Percentiles rank a stretch among this genome's conserved stretches.
Conservation (phyloP, 2,113 vertebrate genomes). For the Okapia johnstoni region DNA sequence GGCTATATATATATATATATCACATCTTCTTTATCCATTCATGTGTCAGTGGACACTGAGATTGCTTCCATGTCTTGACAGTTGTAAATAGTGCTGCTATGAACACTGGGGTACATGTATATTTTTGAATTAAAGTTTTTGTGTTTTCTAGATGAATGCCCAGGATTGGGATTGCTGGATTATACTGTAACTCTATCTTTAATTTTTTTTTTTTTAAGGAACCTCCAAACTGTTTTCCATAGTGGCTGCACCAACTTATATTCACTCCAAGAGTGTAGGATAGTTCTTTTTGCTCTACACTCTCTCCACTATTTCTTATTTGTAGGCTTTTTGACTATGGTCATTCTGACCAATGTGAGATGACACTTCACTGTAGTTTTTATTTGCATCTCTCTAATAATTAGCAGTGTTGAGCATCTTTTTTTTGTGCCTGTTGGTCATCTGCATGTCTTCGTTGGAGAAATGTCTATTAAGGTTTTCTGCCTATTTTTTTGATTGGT, state of each 20-base stretch:
- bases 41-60: neutral
- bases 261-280: neutral
- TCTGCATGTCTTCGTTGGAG: neutral
- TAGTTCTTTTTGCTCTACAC: neutral
- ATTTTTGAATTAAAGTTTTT: neutral
- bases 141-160: neutral
- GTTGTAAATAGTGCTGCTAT: neutral
- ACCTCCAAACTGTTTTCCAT: neutral
- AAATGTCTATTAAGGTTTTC: neutral
- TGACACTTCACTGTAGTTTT: neutral
- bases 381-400: neutral
- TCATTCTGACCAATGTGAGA: neutral
- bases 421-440: neutral
- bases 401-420: neutral
- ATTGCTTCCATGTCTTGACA: neutral
- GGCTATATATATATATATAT: too few species aligned
- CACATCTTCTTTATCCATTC: neutral
- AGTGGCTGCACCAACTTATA: neutral
- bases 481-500: neutral
- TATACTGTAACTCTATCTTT: neutral
- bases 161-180: neutral
- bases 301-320: neutral
- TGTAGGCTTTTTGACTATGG: neutral
- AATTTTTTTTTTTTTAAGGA: neutral
- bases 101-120: neutral